phyloP scores from a whole-genome alignment of 2,797 vertebrate genomes.

The Microctenopoma lineatum region DNA sequence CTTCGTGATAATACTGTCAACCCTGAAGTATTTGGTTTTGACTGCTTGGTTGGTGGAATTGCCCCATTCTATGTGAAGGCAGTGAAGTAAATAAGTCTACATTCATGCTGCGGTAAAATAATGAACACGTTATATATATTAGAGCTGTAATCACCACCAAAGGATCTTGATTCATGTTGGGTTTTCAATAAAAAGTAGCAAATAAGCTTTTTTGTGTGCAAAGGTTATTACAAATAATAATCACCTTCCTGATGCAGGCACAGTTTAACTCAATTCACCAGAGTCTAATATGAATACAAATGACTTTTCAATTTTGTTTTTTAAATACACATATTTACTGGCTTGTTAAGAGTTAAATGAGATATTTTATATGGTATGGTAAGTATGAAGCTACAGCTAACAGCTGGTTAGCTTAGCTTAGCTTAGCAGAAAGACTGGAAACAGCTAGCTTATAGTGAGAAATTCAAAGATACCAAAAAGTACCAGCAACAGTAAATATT shows the following conservation, averaged over 20 bases:
- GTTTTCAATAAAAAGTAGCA: not conserved
- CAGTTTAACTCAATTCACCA: slow-evolving; percentile 1
- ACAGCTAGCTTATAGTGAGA: too few relatives aligned
- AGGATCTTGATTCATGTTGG: not conserved
- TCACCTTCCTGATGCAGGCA: not conserved
- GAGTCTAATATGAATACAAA: too few relatives aligned
- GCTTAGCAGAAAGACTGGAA: too few relatives aligned
- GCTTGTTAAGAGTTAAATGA: too few relatives aligned
- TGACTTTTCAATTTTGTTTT: too few relatives aligned
- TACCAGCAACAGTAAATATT: too few relatives aligned
- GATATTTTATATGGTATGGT: too few relatives aligned
- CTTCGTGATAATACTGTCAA: not conserved
- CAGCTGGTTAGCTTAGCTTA: too few relatives aligned
- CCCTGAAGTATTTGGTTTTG: not conserved
- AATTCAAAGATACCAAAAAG: too few relatives aligned
- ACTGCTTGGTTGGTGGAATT: slow-evolving; percentile 3
- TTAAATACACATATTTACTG: not conserved
- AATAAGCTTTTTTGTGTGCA: slow-evolving; percentile 15
- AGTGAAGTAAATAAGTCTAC: not conserved
- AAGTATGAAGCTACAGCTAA: not conserved
- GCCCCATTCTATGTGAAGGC: not conserved
- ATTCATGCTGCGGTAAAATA: not conserved
- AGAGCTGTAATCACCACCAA: too few relatives aligned
- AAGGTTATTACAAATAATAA: not conserved
- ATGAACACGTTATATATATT: not conserved